Evolutionary conservation across 1,140 invertebrate species (phyloP).

Genomic region (Papilio polytes): DNA sequence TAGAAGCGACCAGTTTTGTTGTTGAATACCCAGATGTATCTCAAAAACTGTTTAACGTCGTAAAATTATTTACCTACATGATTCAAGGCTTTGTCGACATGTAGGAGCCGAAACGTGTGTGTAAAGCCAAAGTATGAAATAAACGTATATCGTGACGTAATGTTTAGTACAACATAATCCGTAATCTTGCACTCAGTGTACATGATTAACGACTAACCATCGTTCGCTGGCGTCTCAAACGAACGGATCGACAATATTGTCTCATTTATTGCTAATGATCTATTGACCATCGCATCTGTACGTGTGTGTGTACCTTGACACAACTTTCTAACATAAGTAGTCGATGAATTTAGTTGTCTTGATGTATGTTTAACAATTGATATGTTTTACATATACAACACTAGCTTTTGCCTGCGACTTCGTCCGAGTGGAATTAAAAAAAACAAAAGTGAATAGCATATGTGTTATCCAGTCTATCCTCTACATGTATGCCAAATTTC

Average conservation of each 20-base stretch:
- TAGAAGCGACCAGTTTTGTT: no score
- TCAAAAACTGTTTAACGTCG: no score
- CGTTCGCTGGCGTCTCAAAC: conserved; percentile 41
- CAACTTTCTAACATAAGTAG: conserved; percentile 61
- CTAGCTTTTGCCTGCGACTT: no score
- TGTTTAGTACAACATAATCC: conserved; percentile 58
- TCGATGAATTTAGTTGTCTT: conserved; percentile 32
- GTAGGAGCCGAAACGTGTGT: no score
- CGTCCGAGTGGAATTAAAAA: no score
- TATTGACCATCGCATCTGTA: conserved; percentile 58
- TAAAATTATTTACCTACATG: no score
- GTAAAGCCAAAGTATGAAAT: neutral
- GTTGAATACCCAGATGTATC: no score
- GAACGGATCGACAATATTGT: conserved; percentile 68
- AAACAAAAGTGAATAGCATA: no score
- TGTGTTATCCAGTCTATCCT: no score
- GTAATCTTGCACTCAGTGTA: conserved; percentile 60
- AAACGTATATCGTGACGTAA: conserved; percentile 59
- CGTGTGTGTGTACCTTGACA: conserved; percentile 39
- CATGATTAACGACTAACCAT: conserved; percentile 68
- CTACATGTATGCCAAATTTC: no score
- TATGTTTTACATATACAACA: neutral
- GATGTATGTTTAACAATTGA: neutral
- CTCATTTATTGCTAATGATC: conserved; percentile 76
- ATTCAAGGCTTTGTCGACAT: no score